phyloP scores from a whole-genome alignment of 2,113 vertebrate genomes.

The Charina bottae region DNA sequence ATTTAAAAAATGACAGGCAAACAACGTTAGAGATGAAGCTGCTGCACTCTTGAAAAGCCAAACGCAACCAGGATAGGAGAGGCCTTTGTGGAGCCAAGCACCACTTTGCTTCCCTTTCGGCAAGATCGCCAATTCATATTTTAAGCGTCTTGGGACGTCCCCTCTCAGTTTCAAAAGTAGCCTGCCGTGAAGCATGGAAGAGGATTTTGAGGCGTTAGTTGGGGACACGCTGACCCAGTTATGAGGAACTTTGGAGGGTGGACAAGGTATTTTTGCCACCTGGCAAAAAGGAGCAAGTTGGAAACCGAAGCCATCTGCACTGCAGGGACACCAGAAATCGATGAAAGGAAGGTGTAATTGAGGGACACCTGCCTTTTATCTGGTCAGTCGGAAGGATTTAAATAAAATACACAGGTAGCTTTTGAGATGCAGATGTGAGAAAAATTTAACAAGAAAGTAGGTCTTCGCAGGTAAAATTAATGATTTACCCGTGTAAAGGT shows the following conservation, averaged over 20 bases:
- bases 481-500: neutral
- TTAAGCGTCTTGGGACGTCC: neutral
- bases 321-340: too few relatives aligned
- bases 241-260: neutral
- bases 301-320: neutral
- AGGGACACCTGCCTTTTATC: neutral
- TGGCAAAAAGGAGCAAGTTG: neutral
- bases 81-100: neutral
- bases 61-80: neutral
- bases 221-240: neutral
- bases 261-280: neutral
- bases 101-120: neutral
- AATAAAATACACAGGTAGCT: neutral
- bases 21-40: neutral
- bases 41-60: neutral
- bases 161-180: neutral
- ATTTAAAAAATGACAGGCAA: neutral
- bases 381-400: neutral
- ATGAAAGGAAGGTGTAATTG: neutral
- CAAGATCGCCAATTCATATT: neutral
- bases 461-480: neutral
- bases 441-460: neutral
- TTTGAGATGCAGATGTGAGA: neutral
- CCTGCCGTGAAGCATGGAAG: neutral
- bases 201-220: neutral